Evolutionary conservation across 92 coral and sea anemone genomes (phyloP).

Genomic region (Muricea muricata): DNA sequence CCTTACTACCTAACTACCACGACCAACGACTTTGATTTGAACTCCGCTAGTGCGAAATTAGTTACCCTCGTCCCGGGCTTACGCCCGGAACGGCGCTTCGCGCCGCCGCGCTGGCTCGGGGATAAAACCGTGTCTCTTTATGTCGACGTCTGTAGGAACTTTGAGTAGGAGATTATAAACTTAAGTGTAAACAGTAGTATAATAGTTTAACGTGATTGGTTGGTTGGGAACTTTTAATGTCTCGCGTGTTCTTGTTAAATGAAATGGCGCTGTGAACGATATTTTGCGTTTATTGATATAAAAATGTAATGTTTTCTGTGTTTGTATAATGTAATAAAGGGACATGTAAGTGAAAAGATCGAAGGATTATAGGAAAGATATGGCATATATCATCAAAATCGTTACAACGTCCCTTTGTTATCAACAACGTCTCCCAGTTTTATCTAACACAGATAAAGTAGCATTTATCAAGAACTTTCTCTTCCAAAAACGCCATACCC

Average conservation of each 20-base stretch:
- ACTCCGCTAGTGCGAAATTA: too few species aligned
- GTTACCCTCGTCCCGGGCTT: too few species aligned
- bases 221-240: not conserved
- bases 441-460: too few species aligned
- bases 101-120: too few species aligned
- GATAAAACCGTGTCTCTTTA: too few species aligned
- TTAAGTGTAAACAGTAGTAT: not conserved
- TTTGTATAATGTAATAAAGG: not conserved
- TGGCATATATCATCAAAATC: not conserved
- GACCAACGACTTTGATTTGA: too few species aligned
- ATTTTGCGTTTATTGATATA: not conserved
- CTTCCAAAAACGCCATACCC: too few species aligned
- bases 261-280: not conserved
- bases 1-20: too few species aligned
- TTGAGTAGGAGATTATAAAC: not conserved
- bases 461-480: too few species aligned
- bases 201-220: constrained; percentile 6
- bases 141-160: constrained; percentile 28
- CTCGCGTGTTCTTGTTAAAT: not conserved
- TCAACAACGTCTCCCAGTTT: too few species aligned
- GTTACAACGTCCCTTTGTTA: too few species aligned
- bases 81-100: too few species aligned
- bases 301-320: not conserved
- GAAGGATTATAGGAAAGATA: not conserved
- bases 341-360: not conserved